These are phyloP conservation scores for Sebastiscus albofasciatus DNA, from an alignment of 2,797 vertebrate genomes.

Conservation along the genomic window DNA sequence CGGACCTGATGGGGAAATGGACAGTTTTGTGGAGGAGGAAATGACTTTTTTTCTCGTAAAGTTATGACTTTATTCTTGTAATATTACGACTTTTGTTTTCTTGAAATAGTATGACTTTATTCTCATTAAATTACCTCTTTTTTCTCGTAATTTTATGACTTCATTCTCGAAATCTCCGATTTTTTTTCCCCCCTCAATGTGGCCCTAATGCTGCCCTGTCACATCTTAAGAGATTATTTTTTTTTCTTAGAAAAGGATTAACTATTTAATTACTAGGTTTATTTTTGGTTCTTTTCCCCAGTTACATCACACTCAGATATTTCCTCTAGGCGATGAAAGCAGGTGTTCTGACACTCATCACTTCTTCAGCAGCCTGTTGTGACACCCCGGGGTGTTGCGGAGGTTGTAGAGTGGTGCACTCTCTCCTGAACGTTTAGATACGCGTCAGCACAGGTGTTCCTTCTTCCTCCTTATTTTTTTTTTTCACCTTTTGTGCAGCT, in stretches of 20 bases:
- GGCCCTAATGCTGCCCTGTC: not conserved
- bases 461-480: not conserved
- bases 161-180: no score
- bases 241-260: no score
- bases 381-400: not conserved
- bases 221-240: not conserved
- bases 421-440: not conserved
- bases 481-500: not conserved
- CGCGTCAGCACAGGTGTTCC: slow-evolving; percentile 17
- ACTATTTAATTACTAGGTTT: not conserved
- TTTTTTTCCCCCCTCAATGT: no score
- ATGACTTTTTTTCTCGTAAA: no score
- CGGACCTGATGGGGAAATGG: no score
- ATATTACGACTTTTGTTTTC: no score
- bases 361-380: not conserved
- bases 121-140: no score
- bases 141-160: no score
- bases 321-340: not conserved
- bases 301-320: not conserved
- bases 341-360: not conserved
- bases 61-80: no score
- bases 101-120: no score
- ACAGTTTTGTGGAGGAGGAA: no score
- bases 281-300: not conserved
- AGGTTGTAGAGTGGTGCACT: not conserved